A percentile compares a stretch with the other conserved stretches of the same genome.
Conservation (phyloP, 2,113 vertebrate species). For the Apteryx owenii region DNA sequence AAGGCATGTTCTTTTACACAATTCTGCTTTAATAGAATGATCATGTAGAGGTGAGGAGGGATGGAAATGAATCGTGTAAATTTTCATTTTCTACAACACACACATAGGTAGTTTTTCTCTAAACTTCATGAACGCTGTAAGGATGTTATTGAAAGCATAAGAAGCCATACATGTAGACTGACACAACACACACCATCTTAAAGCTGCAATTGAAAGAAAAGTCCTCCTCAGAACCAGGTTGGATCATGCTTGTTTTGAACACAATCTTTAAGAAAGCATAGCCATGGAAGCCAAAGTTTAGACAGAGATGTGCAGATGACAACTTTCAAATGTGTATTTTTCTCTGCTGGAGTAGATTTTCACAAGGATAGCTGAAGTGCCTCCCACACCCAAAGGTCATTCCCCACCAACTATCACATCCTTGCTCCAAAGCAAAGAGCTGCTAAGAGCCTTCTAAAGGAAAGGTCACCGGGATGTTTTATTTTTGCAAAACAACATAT, state of each 20-base stretch:
- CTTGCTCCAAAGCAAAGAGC: background rate
- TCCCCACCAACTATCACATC: background rate
- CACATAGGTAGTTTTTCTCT: background rate
- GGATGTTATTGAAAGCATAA: background rate
- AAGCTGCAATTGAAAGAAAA: background rate
- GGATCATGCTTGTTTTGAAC: background rate
- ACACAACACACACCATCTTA: background rate
- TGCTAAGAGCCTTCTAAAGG: background rate
- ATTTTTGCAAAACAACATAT: background rate
- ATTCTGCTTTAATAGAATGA: background rate
- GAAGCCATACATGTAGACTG: background rate
- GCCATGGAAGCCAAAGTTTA: background rate
- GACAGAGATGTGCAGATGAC: background rate
- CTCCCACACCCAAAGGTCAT: rapidly evolving
- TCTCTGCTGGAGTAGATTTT: background rate
- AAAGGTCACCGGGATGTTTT: background rate
- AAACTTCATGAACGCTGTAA: background rate
- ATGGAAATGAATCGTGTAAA: background rate
- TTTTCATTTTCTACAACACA: background rate
- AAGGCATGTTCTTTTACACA: background rate
- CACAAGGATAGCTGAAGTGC: background rate
- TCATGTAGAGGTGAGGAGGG: background rate
- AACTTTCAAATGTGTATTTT: background rate
- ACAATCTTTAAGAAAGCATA: background rate
- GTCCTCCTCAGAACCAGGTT: background rate